Evolutionary conservation across 2,797 vertebrate genomes (phyloP).

Genomic region (Acanthurus tractus): DNA sequence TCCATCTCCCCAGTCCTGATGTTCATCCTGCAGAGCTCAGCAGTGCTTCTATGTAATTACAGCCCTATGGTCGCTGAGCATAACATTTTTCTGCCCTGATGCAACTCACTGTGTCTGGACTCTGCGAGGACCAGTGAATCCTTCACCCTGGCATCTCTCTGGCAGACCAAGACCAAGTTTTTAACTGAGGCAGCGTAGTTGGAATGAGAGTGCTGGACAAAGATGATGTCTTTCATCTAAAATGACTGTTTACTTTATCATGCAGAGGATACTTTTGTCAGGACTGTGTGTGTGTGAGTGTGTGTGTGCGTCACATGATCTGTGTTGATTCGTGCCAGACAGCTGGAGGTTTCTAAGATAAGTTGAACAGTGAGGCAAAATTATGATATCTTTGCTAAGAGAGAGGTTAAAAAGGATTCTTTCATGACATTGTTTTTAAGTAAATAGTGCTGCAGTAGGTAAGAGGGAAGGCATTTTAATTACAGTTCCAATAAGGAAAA

Average conservation of each 20-base stretch:
- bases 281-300: neutral
- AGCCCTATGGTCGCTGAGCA: conserved; percentile 83
- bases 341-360: conserved; percentile 9
- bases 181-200: conserved; percentile 16
- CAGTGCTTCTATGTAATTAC: conserved; percentile 87
- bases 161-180: conserved; percentile 28
- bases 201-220: conserved; percentile 12
- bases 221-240: conserved; percentile 17
- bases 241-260: conserved; percentile 2
- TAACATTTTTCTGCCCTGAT: conserved; percentile 87
- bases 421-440: neutral
- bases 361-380: conserved; percentile 20
- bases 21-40: conserved; percentile 85
- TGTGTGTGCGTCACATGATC: neutral
- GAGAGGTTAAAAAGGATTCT: neutral
- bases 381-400: conserved; percentile 1
- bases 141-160: conserved; percentile 61
- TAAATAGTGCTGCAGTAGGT: neutral
- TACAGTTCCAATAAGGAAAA: neutral
- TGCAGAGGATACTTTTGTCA: neutral
- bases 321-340: neutral
- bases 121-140: conserved; percentile 68
- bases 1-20: conserved; percentile 67
- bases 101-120: conserved; percentile 78
- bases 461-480: neutral